Evolutionary conservation across 2,888 invertebrate genomes (phyloP).

Genomic region (Tiliacea aurago): DNA sequence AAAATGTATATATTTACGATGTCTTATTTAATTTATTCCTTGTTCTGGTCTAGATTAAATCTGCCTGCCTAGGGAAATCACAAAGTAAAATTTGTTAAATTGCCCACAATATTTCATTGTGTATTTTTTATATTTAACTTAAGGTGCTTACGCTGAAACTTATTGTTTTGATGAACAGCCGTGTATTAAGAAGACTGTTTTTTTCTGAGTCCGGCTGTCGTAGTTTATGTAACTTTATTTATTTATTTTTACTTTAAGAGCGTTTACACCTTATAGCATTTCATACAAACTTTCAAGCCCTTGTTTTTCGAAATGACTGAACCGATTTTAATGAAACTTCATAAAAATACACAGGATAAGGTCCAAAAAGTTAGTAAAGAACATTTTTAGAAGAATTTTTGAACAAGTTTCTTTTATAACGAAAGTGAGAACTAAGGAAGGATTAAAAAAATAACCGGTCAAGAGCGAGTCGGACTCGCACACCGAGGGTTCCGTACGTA

Average conservation of each 20-base stretch:
- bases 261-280: too few species aligned
- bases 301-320: too few species aligned
- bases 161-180: constrained; percentile 32
- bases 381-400: too few species aligned
- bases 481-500: too few species aligned
- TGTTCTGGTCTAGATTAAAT: constrained; percentile 48
- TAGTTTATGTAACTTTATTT: too few species aligned
- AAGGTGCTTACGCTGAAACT: constrained; percentile 26
- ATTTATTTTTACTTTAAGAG: too few species aligned
- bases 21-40: constrained; percentile 45
- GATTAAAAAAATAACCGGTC: neutral
- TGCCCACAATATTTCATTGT: constrained; percentile 47
- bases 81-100: constrained; percentile 42
- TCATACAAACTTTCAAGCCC: too few species aligned
- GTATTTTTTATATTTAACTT: constrained; percentile 33
- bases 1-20: constrained; percentile 44
- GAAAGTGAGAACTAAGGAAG: neutral
- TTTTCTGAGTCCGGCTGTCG: too few species aligned
- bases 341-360: too few species aligned
- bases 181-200: neutral
- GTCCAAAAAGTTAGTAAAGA: too few species aligned
- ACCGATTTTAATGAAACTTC: too few species aligned
- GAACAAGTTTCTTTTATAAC: neutral
- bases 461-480: too few species aligned
- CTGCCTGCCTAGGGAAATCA: constrained; percentile 53